Percentiles rank a stretch among this genome's conserved stretches.
phyloP scores from a whole-genome alignment of 2,888 invertebrate species.

The Molorchus minor region DNA sequence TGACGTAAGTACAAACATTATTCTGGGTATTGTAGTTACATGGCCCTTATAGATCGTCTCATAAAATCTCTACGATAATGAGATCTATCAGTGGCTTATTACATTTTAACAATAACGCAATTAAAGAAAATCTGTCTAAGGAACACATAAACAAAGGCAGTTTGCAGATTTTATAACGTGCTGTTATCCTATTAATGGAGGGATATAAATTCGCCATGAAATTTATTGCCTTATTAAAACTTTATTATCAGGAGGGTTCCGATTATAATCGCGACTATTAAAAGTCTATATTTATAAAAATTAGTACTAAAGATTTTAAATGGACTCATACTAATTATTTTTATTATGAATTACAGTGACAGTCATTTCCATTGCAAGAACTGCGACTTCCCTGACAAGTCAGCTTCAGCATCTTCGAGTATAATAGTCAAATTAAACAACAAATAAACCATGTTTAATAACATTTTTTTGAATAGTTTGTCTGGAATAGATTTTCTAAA shows the following conservation, averaged over 20 bases:
- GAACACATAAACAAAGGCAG: slow-evolving; percentile 44
- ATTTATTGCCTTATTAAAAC: slow-evolving; percentile 28
- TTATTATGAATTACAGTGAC: too few species aligned
- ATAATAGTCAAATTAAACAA: too few species aligned
- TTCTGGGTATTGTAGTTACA: too few species aligned
- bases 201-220: slow-evolving; percentile 28
- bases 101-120: slow-evolving; percentile 49
- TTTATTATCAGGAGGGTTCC: slow-evolving; percentile 18
- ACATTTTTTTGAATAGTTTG: too few species aligned
- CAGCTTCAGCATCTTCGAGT: too few species aligned
- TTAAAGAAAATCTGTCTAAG: slow-evolving; percentile 47
- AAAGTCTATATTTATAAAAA: slow-evolving; percentile 15
- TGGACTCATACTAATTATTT: too few species aligned
- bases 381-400: too few species aligned
- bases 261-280: slow-evolving; percentile 17
- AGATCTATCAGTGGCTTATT: slow-evolving; percentile 29
- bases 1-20: too few species aligned
- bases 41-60: slow-evolving; percentile 39
- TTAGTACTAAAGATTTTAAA: background rate
- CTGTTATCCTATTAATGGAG: slow-evolving; percentile 40
- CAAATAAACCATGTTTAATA: too few species aligned
- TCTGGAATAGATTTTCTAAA: too few species aligned
- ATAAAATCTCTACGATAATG: slow-evolving; percentile 38
- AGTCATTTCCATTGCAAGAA: too few species aligned
- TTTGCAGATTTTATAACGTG: slow-evolving; percentile 48